A percentile compares a stretch with the other conserved stretches of the same genome.
Evolutionary conservation across 1,140 invertebrate species (phyloP).

Genomic region (Drosophila nigromelanica): DNA sequence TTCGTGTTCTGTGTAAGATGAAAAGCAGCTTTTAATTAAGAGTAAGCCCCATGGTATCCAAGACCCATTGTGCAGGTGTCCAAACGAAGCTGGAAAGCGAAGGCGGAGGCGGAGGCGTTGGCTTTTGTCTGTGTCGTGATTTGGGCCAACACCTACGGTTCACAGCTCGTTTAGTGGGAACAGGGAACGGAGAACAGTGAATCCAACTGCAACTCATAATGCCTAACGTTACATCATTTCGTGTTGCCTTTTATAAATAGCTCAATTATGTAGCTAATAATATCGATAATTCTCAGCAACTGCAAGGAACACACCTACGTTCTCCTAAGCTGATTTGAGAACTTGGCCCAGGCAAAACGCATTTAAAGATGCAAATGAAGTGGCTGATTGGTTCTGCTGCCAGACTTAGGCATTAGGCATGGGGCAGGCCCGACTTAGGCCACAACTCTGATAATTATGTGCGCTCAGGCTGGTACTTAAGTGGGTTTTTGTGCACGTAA

Average conservation of each 20-base stretch:
- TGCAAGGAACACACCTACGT: constrained; percentile 42
- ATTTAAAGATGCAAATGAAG: constrained; percentile 73
- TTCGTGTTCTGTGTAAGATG: constrained; percentile 35
- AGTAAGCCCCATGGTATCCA: constrained; percentile 31
- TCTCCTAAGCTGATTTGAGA: constrained; percentile 58
- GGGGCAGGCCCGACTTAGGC: constrained; percentile 7
- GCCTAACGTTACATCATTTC: constrained; percentile 34
- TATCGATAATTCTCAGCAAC: constrained; percentile 65
- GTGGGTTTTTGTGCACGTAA: constrained; percentile 31
- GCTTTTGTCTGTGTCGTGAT: constrained; percentile 50
- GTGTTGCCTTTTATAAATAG: constrained; percentile 60
- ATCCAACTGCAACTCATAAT: constrained; percentile 3
- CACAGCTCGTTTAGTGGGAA: constrained; percentile 62
- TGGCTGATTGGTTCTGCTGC: constrained; percentile 71
- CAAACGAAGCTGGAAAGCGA: constrained; percentile 23
- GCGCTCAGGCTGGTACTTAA: constrained; percentile 58
- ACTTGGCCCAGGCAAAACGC: constrained; percentile 12
- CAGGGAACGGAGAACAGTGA: not conserved
- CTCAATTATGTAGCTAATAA: constrained; percentile 78
- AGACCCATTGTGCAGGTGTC: constrained; percentile 62
- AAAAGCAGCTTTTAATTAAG: constrained; percentile 80
- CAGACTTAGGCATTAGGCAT: constrained; percentile 16
- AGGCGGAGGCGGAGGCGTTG: constrained; percentile 9
- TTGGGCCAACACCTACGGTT: constrained; percentile 71
- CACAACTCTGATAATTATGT: constrained; percentile 51